Conservation (phyloP, 1,140 invertebrate genomes). For the Bombyx mori region ASM3026992v2 NC_085116.1:2031501-2032000, state of each 20-base stretch:
- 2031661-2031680: too few species aligned
- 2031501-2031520: constrained; percentile 33
- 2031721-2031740: too few species aligned
- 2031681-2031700: too few species aligned
- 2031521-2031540: constrained; percentile 50
- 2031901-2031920: constrained; percentile 8
- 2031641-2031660: too few species aligned
- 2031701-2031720: too few species aligned
- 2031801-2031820: constrained; percentile 54
- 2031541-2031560: constrained; percentile 68
- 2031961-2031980: constrained; percentile 31
- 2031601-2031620: neutral
- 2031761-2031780: too few species aligned
- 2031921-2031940: constrained; percentile 26
- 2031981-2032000: constrained; percentile 56
- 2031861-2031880: neutral
- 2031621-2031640: neutral
- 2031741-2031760: too few species aligned
- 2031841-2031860: constrained; percentile 5
- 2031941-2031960: constrained; percentile 41
- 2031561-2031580: constrained; percentile 59
- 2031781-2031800: too few species aligned
- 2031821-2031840: constrained; percentile 23
- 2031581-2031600: constrained; percentile 40
- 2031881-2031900: too few species aligned